A percentile compares a stretch with the other conserved stretches of the same genome.
Conservation (phyloP, 2,888 invertebrate genomes). For the Erpobdella octoculata region DNA sequence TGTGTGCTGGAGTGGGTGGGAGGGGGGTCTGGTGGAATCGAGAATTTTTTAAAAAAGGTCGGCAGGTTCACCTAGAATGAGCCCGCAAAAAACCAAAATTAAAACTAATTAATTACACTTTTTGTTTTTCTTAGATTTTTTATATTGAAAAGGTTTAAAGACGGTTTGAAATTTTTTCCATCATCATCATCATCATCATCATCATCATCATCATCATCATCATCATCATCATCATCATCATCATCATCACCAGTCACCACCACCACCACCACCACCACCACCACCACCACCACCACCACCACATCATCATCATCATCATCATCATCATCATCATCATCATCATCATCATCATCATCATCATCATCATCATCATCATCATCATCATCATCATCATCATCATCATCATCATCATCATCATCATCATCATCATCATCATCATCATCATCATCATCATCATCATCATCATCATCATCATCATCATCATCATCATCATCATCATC, state of each 20-base stretch:
- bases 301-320: neutral
- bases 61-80: neutral
- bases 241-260: neutral
- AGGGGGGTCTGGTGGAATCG: neutral
- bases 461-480: neutral
- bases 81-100: too few relatives aligned
- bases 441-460: neutral
- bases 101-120: too few relatives aligned
- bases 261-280: neutral
- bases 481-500: constrained; percentile 11
- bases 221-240: neutral
- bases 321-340: constrained; percentile 2
- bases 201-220: neutral
- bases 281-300: neutral
- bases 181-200: neutral
- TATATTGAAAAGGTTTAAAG: neutral
- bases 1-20: neutral
- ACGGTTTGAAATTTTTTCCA: neutral
- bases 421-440: neutral
- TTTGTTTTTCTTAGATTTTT: too few relatives aligned
- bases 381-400: neutral
- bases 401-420: neutral
- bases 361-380: constrained; percentile 7
- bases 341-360: constrained; percentile 8
- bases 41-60: neutral